These are phyloP conservation scores for Euplexia lucipara DNA, from an alignment of 2,888 invertebrate species.

Conservation along the genomic window DNA sequence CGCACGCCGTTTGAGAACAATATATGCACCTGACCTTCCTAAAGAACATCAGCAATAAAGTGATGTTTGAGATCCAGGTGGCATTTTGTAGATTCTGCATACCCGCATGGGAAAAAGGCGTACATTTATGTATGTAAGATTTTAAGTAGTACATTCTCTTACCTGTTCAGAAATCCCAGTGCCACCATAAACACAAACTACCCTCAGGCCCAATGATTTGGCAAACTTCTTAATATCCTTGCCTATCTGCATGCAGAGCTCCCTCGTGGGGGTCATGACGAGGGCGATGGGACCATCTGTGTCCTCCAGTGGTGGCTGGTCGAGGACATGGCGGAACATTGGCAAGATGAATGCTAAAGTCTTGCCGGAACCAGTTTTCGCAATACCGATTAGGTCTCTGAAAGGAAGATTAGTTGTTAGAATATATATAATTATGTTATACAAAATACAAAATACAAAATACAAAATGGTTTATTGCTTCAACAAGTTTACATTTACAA, in stretches of 20 bases:
- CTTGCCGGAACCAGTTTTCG: conserved; percentile 99
- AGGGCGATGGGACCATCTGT: conserved; percentile 99
- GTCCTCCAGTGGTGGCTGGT: conserved; percentile 98
- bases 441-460: too few species aligned
- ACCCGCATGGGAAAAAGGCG: too few species aligned
- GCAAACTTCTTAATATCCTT: conserved; percentile 99
- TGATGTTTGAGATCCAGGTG: too few species aligned
- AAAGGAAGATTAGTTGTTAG: neutral
- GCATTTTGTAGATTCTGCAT: too few species aligned
- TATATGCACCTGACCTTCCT: too few species aligned
- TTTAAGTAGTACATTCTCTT: too few species aligned
- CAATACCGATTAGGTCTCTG: conserved; percentile 98
- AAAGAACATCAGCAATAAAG: too few species aligned
- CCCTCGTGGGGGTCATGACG: conserved; percentile 99
- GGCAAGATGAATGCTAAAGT: conserved; percentile 99
- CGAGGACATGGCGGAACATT: conserved; percentile 98
- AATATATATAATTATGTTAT: too few species aligned
- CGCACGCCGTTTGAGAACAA: too few species aligned
- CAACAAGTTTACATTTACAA: too few species aligned
- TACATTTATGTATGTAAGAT: neutral
- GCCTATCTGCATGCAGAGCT: conserved; percentile 99
- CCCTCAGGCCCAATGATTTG: conserved; percentile 95
- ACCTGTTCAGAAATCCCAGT: conserved; percentile 98
- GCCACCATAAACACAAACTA: conserved; percentile 99
- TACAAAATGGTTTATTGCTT: too few species aligned